These are phyloP conservation scores for Caenorhabditis imperialis DNA, from an alignment of 2,888 invertebrate species.

Conservation along the genomic window DNA sequence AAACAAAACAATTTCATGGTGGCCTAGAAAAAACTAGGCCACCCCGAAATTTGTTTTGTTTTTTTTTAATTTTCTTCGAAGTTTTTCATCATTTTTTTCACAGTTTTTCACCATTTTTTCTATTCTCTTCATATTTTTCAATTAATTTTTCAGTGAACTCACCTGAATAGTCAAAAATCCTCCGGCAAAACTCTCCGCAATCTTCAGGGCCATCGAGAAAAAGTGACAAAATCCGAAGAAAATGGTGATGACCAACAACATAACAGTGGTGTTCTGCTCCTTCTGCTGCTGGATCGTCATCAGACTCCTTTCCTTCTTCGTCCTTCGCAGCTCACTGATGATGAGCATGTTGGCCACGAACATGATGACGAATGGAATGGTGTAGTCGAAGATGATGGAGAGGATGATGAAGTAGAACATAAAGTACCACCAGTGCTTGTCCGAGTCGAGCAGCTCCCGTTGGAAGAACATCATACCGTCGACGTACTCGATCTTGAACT, in stretches of 20 bases:
- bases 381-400: constrained; percentile 17
- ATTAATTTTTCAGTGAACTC: not conserved
- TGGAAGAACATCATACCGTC: constrained; percentile 30
- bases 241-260: constrained; percentile 53
- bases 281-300: constrained; percentile 58
- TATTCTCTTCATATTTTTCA: too few species aligned
- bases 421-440: constrained; percentile 52
- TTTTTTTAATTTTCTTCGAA: too few species aligned
- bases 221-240: constrained; percentile 57
- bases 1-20: too few species aligned
- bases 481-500: constrained; percentile 45
- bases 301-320: constrained; percentile 43
- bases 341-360: constrained; percentile 46
- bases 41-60: too few species aligned
- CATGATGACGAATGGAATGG: constrained; percentile 49
- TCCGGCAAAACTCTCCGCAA: constrained; percentile 50
- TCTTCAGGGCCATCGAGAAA: constrained; percentile 51
- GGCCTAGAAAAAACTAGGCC: too few species aligned
- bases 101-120: too few species aligned
- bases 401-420: constrained; percentile 16
- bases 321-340: constrained; percentile 42
- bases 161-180: constrained; percentile 52
- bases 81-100: too few species aligned
- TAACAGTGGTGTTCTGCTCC: constrained; percentile 54
- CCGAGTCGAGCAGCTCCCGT: constrained; percentile 42